phyloP scores from a whole-genome alignment of 1,140 invertebrate species.

The Drosophila cardini region DNA sequence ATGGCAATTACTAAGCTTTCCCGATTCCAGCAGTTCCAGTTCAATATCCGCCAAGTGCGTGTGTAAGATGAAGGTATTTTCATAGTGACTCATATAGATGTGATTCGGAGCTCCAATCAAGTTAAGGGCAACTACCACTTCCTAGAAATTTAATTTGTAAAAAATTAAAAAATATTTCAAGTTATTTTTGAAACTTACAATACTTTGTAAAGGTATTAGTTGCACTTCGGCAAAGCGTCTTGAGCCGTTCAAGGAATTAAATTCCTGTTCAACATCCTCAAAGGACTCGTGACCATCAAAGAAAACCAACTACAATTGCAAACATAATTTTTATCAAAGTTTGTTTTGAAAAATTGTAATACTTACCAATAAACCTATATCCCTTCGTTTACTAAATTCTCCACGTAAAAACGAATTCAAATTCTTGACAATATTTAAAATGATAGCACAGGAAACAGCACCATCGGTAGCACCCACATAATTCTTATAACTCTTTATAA shows the following conservation, averaged over 20 bases:
- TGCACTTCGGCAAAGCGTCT: constrained; percentile 20
- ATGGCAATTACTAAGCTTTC: constrained; percentile 32
- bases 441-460: constrained; percentile 55
- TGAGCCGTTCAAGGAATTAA: constrained; percentile 27
- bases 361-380: constrained; percentile 50
- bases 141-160: constrained; percentile 13
- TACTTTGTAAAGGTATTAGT: neutral
- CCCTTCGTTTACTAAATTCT: neutral
- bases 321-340: neutral
- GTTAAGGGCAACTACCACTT: constrained; percentile 30
- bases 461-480: constrained; percentile 46
- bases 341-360: neutral
- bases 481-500: neutral
- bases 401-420: constrained; percentile 14
- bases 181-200: constrained; percentile 26
- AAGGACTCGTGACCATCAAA: constrained; percentile 54
- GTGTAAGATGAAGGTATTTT: constrained; percentile 10
- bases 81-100: constrained; percentile 35
- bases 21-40: neutral
- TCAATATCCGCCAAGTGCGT: constrained; percentile 36
- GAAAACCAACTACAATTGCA: constrained; percentile 36
- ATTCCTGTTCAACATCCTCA: neutral
- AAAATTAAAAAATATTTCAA: neutral
- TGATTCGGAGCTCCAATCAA: constrained; percentile 52
- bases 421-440: constrained; percentile 38